Percentiles rank a stretch among this genome's conserved stretches.
Conservation (phyloP, 2,888 invertebrate species). For the Eustalomyia histrio region DNA sequence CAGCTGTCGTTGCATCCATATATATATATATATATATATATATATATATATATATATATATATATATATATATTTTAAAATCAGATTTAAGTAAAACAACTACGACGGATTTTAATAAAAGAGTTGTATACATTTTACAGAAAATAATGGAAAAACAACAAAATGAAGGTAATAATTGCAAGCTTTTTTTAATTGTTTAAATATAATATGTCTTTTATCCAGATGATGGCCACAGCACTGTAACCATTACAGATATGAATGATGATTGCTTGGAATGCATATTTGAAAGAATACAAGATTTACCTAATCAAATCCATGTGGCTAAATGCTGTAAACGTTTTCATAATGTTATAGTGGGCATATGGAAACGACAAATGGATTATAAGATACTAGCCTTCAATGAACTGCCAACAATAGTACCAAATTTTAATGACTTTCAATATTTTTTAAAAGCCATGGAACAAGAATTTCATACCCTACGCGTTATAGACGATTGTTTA, state of each 20-base stretch:
- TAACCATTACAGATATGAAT: constrained; percentile 65
- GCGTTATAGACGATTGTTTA: constrained; percentile 69
- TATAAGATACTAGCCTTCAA: constrained; percentile 71
- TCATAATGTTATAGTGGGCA: constrained; percentile 66
- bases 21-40: too few species aligned
- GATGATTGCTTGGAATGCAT: constrained; percentile 73
- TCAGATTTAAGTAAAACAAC: neutral
- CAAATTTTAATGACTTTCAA: constrained; percentile 68
- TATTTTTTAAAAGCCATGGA: constrained; percentile 71
- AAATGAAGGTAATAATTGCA: constrained; percentile 5
- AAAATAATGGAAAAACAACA: constrained; percentile 35
- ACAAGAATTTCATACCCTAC: constrained; percentile 67
- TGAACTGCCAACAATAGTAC: constrained; percentile 70
- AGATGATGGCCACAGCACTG: constrained; percentile 10
- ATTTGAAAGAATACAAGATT: constrained; percentile 69
- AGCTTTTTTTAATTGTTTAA: neutral
- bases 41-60: too few species aligned
- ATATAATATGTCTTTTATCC: neutral
- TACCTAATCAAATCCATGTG: constrained; percentile 70
- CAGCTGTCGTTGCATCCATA: constrained; percentile 35
- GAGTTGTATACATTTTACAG: constrained; percentile 4
- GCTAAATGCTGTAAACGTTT: constrained; percentile 71
- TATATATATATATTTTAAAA: neutral
- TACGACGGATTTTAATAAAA: constrained; percentile 22
- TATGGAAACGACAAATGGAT: constrained; percentile 70